A percentile compares a stretch with the other conserved stretches of the same genome.
phyloP scores from a whole-genome alignment of 2,888 invertebrate species.

The Stenchaetothrips biformis region DNA sequence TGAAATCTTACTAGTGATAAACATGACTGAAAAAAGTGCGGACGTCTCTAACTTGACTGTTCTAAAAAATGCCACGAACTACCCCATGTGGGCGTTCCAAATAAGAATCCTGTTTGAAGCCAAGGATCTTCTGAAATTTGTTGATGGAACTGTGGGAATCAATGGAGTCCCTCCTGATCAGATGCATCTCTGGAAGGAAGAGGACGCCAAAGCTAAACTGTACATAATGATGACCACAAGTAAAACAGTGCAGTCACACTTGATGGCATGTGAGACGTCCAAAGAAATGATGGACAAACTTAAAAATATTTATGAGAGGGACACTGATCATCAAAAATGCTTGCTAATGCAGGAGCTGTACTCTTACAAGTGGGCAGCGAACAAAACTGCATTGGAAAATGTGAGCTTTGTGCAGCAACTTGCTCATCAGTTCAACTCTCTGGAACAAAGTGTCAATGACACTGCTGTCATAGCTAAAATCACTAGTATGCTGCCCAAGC shows the following conservation, averaged over 20 bases:
- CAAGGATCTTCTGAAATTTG: background rate
- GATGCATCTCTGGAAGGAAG: background rate
- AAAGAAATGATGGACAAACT: background rate
- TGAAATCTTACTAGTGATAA: background rate
- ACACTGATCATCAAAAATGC: background rate
- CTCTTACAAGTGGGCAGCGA: background rate
- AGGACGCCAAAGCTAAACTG: background rate
- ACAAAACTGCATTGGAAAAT: too few species aligned
- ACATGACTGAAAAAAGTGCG: background rate
- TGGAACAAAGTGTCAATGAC: background rate
- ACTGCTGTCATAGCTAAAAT: background rate
- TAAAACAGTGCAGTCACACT: background rate
- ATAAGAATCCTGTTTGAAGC: background rate
- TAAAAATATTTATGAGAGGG: background rate
- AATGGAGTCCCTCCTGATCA: background rate
- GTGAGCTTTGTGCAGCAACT: too few species aligned
- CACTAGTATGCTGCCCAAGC: too few species aligned
- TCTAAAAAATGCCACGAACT: background rate
- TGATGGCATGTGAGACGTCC: background rate
- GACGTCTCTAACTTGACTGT: background rate
- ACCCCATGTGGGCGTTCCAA: background rate
- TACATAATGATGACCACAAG: background rate
- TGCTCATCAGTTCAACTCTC: too few species aligned
- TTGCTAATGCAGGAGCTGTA: background rate
- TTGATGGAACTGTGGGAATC: background rate